These are phyloP conservation scores for Platycnemis pennipes DNA, from an alignment of 2,888 invertebrate genomes.

Conservation along the genomic window DNA sequence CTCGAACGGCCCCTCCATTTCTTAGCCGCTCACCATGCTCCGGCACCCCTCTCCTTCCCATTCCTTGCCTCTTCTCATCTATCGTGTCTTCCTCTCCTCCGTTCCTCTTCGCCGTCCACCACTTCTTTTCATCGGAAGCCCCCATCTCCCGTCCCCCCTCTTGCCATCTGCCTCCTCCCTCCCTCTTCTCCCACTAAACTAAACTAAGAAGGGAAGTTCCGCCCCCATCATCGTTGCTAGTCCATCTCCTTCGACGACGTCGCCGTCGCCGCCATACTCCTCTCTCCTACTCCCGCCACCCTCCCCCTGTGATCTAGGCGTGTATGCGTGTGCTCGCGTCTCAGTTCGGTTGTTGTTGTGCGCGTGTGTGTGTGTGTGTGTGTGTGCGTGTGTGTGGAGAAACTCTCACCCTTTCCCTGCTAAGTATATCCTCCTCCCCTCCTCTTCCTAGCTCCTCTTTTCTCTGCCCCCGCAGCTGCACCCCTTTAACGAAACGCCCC, in stretches of 20 bases:
- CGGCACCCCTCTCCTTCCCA: neutral
- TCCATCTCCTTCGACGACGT: neutral
- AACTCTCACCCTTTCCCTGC: neutral
- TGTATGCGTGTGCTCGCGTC: neutral
- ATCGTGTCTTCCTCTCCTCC: neutral
- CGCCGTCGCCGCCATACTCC: too few relatives aligned
- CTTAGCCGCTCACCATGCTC: neutral
- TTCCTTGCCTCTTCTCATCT: neutral
- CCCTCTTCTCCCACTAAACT: neutral
- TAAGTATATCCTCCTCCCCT: neutral
- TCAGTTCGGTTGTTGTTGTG: neutral
- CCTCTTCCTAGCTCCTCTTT: neutral
- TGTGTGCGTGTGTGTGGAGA: neutral
- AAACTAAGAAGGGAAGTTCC: neutral
- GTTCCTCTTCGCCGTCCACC: neutral
- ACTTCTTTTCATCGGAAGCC: neutral
- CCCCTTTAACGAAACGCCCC: neutral
- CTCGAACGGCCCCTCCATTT: neutral
- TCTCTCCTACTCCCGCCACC: neutral
- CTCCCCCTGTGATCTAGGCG: neutral
- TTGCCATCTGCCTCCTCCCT: slow-evolving; percentile 35
- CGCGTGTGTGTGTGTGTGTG: too few relatives aligned
- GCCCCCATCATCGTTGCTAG: slow-evolving; percentile 49
- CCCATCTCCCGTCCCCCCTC: neutral
- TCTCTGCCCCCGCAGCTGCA: slow-evolving; percentile 54